phyloP scores from a whole-genome alignment of 2,113 vertebrate genomes.

The Cyprinodon variegatus region DNA sequence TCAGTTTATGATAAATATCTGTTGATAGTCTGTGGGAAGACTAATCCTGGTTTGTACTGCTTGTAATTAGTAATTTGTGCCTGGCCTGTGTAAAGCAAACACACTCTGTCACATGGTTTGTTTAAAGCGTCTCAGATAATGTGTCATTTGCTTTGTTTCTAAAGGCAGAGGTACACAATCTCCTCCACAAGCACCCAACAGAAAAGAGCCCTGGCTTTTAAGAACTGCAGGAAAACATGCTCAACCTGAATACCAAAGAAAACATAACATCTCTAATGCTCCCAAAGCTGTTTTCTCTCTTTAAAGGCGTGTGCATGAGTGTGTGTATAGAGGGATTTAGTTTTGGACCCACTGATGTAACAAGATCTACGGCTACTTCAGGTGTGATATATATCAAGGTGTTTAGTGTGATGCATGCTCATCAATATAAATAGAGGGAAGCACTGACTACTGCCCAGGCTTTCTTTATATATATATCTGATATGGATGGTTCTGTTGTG shows the following conservation, averaged over 20 bases:
- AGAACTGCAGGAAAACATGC: slow-evolving; percentile 5
- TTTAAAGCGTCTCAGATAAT: slow-evolving; percentile 17
- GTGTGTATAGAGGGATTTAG: background rate
- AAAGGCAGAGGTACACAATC: background rate
- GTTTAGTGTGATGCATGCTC: background rate
- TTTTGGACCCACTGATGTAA: slow-evolving; percentile 2
- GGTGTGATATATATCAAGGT: background rate
- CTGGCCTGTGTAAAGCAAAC: background rate
- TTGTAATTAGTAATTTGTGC: background rate
- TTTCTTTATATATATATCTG: background rate
- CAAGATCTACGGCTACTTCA: slow-evolving; percentile 3
- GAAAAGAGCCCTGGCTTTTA: background rate
- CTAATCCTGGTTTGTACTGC: background rate
- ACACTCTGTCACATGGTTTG: slow-evolving; percentile 7
- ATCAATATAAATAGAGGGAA: background rate
- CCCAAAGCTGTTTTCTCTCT: background rate
- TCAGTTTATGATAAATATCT: too few relatives aligned
- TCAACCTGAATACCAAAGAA: slow-evolving; percentile 13
- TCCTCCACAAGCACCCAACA: slow-evolving; percentile 1
- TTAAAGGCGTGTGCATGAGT: background rate
- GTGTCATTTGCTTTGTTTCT: slow-evolving; percentile 10
- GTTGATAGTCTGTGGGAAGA: background rate
- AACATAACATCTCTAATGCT: background rate
- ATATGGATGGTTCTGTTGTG: slow-evolving; percentile 7
- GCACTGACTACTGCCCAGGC: background rate